A percentile compares a stretch with the other conserved stretches of the same genome.
Conservation (phyloP, 1,140 invertebrate genomes). For the Drosophila oshimai region DNA sequence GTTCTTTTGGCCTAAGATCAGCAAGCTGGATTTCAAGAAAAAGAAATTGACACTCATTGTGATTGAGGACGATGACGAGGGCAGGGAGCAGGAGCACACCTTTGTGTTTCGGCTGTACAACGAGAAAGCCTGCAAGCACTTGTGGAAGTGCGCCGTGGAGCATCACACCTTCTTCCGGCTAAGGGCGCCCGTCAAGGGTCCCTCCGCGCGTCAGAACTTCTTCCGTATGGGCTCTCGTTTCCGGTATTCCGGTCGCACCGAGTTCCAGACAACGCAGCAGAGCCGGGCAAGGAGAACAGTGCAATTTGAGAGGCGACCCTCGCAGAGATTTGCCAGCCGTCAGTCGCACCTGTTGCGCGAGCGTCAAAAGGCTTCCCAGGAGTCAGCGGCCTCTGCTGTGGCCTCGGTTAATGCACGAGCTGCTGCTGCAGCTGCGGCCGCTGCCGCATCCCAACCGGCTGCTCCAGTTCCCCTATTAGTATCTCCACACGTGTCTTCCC, state of each 20-base stretch:
- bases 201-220: slow-evolving; percentile 95
- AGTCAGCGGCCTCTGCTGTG: slow-evolving; percentile 82
- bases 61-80: slow-evolving; percentile 98
- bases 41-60: slow-evolving; percentile 97
- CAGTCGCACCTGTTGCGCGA: slow-evolving; percentile 92
- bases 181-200: slow-evolving; percentile 94
- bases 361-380: slow-evolving; percentile 85
- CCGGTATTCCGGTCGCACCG: slow-evolving; percentile 96
- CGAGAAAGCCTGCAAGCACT: slow-evolving; percentile 98
- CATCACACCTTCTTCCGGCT: slow-evolving; percentile 99
- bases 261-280: slow-evolving; percentile 96
- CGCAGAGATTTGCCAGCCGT: slow-evolving; percentile 96
- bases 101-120: slow-evolving; percentile 95
- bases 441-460: slow-evolving; percentile 70
- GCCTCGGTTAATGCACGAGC: slow-evolving; percentile 67
- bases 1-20: slow-evolving; percentile 99
- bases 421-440: slow-evolving; percentile 60
- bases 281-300: slow-evolving; percentile 94
- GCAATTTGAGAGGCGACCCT: slow-evolving; percentile 97
- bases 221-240: slow-evolving; percentile 98
- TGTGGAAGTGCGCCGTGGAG: slow-evolving; percentile 99
- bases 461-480: slow-evolving; percentile 21
- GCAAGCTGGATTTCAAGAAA: slow-evolving; percentile 96
- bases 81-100: slow-evolving; percentile 95
- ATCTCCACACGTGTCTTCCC: neutral